Evolutionary conservation across 2,113 vertebrate species (phyloP), one percentile per base, ranked within the genome.

Genomic region (Colossoma macropomum): DNA sequence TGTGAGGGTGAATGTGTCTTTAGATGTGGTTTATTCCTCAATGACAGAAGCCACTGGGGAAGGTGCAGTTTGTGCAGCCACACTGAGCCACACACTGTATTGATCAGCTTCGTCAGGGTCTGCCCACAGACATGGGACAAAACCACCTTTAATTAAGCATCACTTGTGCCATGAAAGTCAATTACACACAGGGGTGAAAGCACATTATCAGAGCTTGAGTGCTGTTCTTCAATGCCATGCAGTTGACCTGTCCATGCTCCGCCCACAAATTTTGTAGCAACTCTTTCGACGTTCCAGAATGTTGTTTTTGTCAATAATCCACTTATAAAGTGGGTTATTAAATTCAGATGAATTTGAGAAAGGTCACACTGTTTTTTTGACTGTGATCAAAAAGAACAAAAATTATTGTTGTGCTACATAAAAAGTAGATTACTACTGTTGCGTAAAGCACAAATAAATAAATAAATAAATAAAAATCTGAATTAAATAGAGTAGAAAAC

Each of bases 131-230:
- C 88, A 89, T 91, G 87, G 91, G 91, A 90, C 89, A 92, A 93
- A 93, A 91, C 88, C 89, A 86, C 80, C 86, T 91, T 94, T 94
- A 93, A 93, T 94, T 93, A 93, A 92, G 90, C 91, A 92, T 93
- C 89, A 89, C 89, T 92, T 90, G 82, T 92, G 89, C 91, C 90
- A 87, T 91, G 89, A 92, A 92, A 92, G 90, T 93, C 87, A 88
- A 91, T 92, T 89, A 89, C 77, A 89, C 45, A 50, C 72, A 80
- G 81, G 75, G 69, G 87, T 91, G 89, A 89, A 84, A 78, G 56
- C 45, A 41, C 27, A 48, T 79, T 52, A 65, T 28, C n/a, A 16
- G 48, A 41, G 32, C 62, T 45, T 16, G 13, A 27, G 6, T 45
- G 34, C 32, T 34, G 56, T 45, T 38, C 15, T 68, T 65, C 16